Percentiles rank a stretch among this genome's conserved stretches.
Conservation (phyloP, 1,140 invertebrate species). For the roundworm (Caenorhabditis elegans) region WBcel235 BX284602.5:11724001-11724500, state of each 20-base stretch:
- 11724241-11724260: constrained; percentile 6
- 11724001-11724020: background rate
- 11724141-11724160: background rate
- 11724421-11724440: background rate
- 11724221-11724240: background rate
- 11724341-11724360: no score
- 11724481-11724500: constrained; percentile 1
- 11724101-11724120: background rate
- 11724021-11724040: constrained; percentile 21
- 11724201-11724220: no score
- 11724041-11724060: background rate
- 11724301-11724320: no score
- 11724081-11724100: background rate
- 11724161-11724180: no score
- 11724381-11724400: no score
- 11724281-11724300: no score
- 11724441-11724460: background rate
- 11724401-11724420: background rate
- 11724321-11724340: no score
- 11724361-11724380: no score
- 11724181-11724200: no score
- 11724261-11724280: no score
- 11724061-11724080: background rate
- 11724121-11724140: background rate
- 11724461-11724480: constrained; percentile 7